Evolutionary conservation across 1,140 invertebrate species (phyloP).

Genomic region (Drosophila trapezifrons): DNA sequence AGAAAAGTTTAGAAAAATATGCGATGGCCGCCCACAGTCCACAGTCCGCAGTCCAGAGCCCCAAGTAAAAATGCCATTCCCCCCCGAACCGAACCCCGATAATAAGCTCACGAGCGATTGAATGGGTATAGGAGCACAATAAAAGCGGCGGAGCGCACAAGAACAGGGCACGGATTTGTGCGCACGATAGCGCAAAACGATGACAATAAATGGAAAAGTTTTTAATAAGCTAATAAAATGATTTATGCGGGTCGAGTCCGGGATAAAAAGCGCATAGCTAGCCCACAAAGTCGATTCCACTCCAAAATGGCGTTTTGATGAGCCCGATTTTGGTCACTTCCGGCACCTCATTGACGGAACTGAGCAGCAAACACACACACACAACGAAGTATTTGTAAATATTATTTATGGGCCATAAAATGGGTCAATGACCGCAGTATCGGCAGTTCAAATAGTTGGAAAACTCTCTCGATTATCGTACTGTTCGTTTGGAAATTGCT

Average conservation of each 20-base stretch:
- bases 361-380: neutral
- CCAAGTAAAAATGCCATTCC: conserved; percentile 6
- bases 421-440: conserved; percentile 12
- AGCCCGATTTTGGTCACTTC: conserved; percentile 35
- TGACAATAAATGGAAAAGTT: conserved; percentile 84
- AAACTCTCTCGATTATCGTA: conserved; percentile 17
- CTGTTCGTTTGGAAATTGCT: conserved; percentile 64
- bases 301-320: conserved; percentile 54
- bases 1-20: conserved; percentile 83
- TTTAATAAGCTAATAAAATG: conserved; percentile 84
- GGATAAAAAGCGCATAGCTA: conserved; percentile 32
- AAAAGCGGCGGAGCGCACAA: conserved; percentile 44
- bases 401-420: conserved; percentile 30
- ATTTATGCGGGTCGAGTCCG: conserved; percentile 75
- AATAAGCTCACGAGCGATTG: conserved; percentile 80
- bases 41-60: conserved; percentile 8
- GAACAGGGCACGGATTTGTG: conserved; percentile 78
- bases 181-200: conserved; percentile 83
- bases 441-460: conserved; percentile 52
- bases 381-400: conserved; percentile 56
- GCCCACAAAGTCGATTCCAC: conserved; percentile 3
- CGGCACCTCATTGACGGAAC: conserved; percentile 32
- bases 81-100: conserved; percentile 17
- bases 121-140: conserved; percentile 73
- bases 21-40: conserved; percentile 40